Percentiles rank a stretch among this genome's conserved stretches.
Conservation (phyloP, 2,888 invertebrate genomes). For the Cataglyphis rosenhaueri region DNA sequence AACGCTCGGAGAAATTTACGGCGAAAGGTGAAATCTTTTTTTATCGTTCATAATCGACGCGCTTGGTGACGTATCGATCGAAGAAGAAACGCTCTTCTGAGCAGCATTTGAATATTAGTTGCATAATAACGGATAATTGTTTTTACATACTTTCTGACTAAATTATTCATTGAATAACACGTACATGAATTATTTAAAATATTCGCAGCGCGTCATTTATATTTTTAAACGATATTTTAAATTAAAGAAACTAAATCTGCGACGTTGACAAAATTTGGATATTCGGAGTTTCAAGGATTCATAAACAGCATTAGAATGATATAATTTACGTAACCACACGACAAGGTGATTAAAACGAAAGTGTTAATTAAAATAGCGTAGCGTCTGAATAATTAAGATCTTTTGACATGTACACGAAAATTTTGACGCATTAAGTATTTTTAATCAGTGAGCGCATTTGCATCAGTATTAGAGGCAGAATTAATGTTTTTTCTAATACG, state of each 20-base stretch:
- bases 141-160: conserved; percentile 10
- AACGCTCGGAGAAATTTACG: conserved; percentile 52
- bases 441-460: conserved; percentile 29
- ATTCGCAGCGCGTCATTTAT: not conserved
- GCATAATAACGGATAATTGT: conserved; percentile 45
- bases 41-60: conserved; percentile 58
- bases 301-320: not conserved
- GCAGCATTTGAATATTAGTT: conserved; percentile 42
- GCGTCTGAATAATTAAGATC: conserved; percentile 18
- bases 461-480: not conserved
- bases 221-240: conserved; percentile 2
- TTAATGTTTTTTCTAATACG: not conserved
- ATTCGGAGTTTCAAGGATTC: not conserved
- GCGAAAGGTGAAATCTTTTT: conserved; percentile 62
- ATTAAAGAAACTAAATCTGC: not conserved
- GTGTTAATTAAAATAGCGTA: conserved; percentile 26
- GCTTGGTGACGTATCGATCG: conserved; percentile 56
- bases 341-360: not conserved
- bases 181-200: conserved; percentile 18
- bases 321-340: not conserved
- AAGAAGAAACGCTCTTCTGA: conserved; percentile 25
- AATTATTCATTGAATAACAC: conserved; percentile 22
- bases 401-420: conserved; percentile 22
- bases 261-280: not conserved
- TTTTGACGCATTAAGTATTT: conserved; percentile 15